A percentile compares a stretch with the other conserved stretches of the same genome.
Conservation (phyloP, 1,140 invertebrate genomes). For the Diachasma alloeum region DNA sequence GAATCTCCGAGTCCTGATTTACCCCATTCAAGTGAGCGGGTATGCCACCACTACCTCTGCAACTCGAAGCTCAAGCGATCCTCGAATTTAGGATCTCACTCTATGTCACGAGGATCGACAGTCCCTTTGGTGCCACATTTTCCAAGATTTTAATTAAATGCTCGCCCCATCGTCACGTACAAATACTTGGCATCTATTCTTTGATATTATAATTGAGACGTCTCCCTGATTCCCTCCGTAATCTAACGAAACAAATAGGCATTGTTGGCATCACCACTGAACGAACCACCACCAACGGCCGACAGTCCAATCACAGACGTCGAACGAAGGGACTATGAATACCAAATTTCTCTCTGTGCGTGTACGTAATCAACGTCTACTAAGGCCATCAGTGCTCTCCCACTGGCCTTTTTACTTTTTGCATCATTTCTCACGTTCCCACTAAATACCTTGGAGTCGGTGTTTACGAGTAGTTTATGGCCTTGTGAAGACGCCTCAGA, state of each 20-base stretch:
- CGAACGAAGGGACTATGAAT: not conserved
- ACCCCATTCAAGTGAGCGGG: conserved; percentile 50
- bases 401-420: not conserved
- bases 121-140: not conserved
- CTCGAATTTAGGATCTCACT: not conserved
- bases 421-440: not conserved
- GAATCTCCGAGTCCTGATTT: conserved; percentile 45
- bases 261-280: not conserved
- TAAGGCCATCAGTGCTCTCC: not conserved
- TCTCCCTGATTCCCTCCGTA: not conserved
- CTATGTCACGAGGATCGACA: not conserved
- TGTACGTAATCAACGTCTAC: not conserved
- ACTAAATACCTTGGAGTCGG: not conserved
- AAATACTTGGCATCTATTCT: not conserved
- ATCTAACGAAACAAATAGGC: not conserved
- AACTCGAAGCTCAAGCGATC: not conserved
- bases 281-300: not conserved
- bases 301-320: not conserved
- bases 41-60: not conserved
- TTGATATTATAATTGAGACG: not conserved
- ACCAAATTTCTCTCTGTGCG: not conserved
- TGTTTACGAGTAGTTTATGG: not conserved
- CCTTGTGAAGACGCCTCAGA: not conserved
- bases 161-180: not conserved
- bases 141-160: not conserved